A percentile compares a stretch with the other conserved stretches of the same genome.
Evolutionary conservation across 1,140 invertebrate species (phyloP).

Genomic region (Zaprionus kolodkinae): DNA sequence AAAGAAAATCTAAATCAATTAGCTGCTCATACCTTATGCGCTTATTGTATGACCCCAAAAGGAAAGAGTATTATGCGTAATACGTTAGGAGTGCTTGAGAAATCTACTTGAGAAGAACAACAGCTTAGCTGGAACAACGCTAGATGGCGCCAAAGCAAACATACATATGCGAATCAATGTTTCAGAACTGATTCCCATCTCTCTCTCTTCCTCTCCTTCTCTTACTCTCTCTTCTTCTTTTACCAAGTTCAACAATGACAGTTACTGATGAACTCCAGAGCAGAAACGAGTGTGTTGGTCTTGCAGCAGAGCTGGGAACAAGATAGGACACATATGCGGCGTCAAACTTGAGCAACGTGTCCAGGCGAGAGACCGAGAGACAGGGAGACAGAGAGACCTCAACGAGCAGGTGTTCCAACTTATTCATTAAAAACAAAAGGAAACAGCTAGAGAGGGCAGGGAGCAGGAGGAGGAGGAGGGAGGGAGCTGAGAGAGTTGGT

Average conservation of each 20-base stretch:
- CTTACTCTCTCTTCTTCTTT: no score
- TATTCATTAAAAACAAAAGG: constrained; percentile 81
- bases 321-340: constrained; percentile 71
- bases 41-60: background rate
- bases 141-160: background rate
- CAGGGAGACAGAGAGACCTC: constrained; percentile 37
- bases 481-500: background rate
- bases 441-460: constrained; percentile 31
- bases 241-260: constrained; percentile 1
- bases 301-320: background rate
- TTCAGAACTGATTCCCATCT: background rate
- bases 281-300: background rate
- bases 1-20: no score
- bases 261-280: background rate
- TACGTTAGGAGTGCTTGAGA: background rate
- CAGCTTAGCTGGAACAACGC: background rate
- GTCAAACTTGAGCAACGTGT: constrained; percentile 61
- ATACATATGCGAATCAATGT: background rate
- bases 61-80: background rate
- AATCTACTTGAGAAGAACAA: background rate
- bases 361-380: constrained; percentile 35
- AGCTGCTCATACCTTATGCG: no score
- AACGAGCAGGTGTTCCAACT: constrained; percentile 76
- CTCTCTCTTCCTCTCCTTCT: background rate
- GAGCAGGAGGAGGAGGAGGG: background rate